phyloP scores from a whole-genome alignment of 2,888 invertebrate genomes.

The Microdon myrmicae region DNA sequence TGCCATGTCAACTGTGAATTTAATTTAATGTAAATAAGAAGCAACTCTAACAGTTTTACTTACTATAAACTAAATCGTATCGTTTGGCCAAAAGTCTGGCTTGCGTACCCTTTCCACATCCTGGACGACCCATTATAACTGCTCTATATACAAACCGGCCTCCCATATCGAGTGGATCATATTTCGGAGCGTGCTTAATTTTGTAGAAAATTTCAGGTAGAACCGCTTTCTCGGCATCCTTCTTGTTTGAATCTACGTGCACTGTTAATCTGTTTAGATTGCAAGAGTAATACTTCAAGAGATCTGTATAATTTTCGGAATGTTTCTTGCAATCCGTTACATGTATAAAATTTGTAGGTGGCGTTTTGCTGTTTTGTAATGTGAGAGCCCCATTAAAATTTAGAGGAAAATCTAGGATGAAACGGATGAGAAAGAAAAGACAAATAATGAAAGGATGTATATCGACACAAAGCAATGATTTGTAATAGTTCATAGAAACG shows the following conservation, averaged over 20 bases:
- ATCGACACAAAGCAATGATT: no score
- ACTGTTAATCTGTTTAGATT: not conserved
- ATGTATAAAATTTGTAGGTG: conserved; percentile 36
- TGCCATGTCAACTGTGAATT: conserved; percentile 61
- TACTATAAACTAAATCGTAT: conserved; percentile 69
- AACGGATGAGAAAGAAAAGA: not conserved
- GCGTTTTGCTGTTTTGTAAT: conserved; percentile 19
- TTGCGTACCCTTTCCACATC: conserved; percentile 70
- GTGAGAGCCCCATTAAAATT: conserved; percentile 27
- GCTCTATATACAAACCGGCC: conserved; percentile 66
- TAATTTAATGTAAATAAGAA: not conserved
- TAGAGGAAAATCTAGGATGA: conserved; percentile 42
- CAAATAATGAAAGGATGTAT: no score
- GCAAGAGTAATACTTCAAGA: not conserved
- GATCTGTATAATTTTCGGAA: not conserved
- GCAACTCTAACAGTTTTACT: conserved; percentile 65
- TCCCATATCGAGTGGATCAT: not conserved
- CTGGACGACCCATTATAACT: conserved; percentile 70
- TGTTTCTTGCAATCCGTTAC: not conserved
- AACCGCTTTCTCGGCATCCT: not conserved
- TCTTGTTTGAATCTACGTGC: not conserved
- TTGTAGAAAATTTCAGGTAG: conserved; percentile 20
- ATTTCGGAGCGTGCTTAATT: conserved; percentile 15
- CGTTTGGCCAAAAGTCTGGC: conserved; percentile 68
- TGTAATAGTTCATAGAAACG: no score